A percentile compares a stretch with the other conserved stretches of the same genome.
Conservation (phyloP, 2,797 vertebrate genomes). For the Ciconia nigra region DNA sequence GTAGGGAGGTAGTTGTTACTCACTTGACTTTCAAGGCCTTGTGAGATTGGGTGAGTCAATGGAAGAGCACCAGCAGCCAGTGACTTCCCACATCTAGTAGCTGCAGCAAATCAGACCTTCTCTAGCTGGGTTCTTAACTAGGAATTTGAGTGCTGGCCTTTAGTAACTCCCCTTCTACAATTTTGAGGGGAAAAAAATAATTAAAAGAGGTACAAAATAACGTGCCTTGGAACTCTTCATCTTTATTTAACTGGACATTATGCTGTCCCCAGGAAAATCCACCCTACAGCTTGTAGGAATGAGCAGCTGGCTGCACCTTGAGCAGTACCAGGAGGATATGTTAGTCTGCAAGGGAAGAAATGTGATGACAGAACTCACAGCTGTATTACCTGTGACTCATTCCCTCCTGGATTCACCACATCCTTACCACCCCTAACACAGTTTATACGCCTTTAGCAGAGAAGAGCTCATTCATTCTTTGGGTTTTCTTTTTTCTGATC, state of each 20-base stretch:
- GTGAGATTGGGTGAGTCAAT: not conserved
- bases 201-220: not conserved
- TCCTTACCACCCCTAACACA: not conserved
- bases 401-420: not conserved
- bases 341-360: not conserved
- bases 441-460: not conserved
- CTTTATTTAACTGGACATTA: not conserved
- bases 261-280: not conserved
- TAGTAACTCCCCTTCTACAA: not conserved
- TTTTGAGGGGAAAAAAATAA: not conserved
- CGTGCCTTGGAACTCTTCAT: rapidly evolving
- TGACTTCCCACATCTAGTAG: not conserved
- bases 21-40: not conserved
- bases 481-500: not conserved
- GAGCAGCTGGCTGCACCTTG: not conserved
- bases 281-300: not conserved
- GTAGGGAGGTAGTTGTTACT: not conserved
- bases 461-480: not conserved
- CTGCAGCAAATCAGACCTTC: not conserved
- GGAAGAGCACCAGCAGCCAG: not conserved
- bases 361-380: not conserved
- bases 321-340: not conserved
- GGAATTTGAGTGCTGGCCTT: not conserved
- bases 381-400: not conserved
- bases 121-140: not conserved